Base-by-base conservation (phyloP, 2,113 vertebrate genomes). In the Ascaphus truei region DNA sequence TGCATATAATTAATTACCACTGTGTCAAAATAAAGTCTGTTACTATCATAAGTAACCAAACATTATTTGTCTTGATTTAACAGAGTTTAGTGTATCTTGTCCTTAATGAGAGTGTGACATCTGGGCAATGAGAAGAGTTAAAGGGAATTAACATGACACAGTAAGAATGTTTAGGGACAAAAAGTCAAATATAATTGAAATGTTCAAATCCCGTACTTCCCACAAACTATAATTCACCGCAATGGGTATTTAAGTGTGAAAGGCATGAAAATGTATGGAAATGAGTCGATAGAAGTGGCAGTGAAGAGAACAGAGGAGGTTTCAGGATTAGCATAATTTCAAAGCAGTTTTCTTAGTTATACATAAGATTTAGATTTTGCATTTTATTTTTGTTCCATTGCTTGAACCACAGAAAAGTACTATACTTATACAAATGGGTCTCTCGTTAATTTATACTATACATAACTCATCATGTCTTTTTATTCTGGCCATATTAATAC, bases 281-380 rank as follows among this genome's bases (percentile, higher is more conserved):
- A 68, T 68, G 41, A 61, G 57, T 22, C 10, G 31, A 52, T 43
- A 41, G 33, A 20, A 45, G 45, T 50, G 66, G 55, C 16, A 8
- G 53, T 25, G 55, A 20, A 50, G 55, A 68, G 43, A 50, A 59
- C 55, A 37, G 55, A 59, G 43, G 55, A 61, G 67, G 56, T 52
- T 69, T 69, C 23, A 3, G 45, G 56, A 61, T 71, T 71, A 61
- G 34, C 67, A 71, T 61, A 61, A 71, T 71, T 71, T 71, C 47
- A 69, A 60, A 60, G 66, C 55, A 50, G 60, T 69, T 45, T 60
- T 39, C 55, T 43, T 25, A 55, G 34, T 27, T 60, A 41, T 37
- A 39, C 66, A 68, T 27, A 43, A 56, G 23, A 55, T 50, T 41
- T 23, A 59, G 55, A 37, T 26, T n/a, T n/a, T n/a, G 29, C 43